Conservation (phyloP, 2,113 vertebrate species). For the Etheostoma spectabile region DNA sequence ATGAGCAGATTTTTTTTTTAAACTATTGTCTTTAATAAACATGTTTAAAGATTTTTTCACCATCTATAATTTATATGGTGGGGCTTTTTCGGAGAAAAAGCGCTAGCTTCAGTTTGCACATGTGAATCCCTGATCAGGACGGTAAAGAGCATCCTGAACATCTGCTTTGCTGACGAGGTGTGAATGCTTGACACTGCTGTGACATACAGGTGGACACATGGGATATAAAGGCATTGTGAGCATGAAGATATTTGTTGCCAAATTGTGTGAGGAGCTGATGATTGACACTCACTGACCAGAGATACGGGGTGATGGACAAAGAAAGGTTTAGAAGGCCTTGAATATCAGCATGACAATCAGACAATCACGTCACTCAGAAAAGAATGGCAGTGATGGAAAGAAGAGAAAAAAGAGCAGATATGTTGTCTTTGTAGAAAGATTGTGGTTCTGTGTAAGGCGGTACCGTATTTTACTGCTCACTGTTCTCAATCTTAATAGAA, state of each 20-base stretch:
- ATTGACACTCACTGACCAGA: conserved; percentile 90
- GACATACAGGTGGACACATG: conserved; percentile 25
- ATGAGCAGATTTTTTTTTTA: conserved; percentile 78
- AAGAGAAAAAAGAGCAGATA: neutral
- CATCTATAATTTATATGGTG: conserved; percentile 83
- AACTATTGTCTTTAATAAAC: conserved; percentile 84
- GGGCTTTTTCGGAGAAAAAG: conserved; percentile 71
- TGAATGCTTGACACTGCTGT: conserved; percentile 58
- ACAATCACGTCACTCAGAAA: conserved; percentile 32
- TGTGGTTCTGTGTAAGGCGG: conserved; percentile 2
- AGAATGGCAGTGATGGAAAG: conserved; percentile 3
- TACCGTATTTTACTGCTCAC: neutral
- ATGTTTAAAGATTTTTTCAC: conserved; percentile 83
- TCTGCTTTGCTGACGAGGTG: conserved; percentile 59
- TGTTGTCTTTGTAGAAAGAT: conserved; percentile 6
- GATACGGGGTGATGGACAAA: conserved; percentile 50
- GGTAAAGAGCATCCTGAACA: conserved; percentile 61
- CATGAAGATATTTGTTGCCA: conserved; percentile 86
- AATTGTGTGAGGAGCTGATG: conserved; percentile 78
- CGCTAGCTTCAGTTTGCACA: conserved; percentile 67
- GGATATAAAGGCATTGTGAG: conserved; percentile 76
- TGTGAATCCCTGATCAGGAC: conserved; percentile 64
- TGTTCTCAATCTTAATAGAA: neutral
- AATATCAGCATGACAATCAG: conserved; percentile 15
- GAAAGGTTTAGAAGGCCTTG: conserved; percentile 50